A percentile compares a stretch with the other conserved stretches of the same genome.
These are phyloP conservation scores for Nasonia giraulti DNA, from an alignment of 1,140 invertebrate genomes.

Conservation along the genomic window DNA sequence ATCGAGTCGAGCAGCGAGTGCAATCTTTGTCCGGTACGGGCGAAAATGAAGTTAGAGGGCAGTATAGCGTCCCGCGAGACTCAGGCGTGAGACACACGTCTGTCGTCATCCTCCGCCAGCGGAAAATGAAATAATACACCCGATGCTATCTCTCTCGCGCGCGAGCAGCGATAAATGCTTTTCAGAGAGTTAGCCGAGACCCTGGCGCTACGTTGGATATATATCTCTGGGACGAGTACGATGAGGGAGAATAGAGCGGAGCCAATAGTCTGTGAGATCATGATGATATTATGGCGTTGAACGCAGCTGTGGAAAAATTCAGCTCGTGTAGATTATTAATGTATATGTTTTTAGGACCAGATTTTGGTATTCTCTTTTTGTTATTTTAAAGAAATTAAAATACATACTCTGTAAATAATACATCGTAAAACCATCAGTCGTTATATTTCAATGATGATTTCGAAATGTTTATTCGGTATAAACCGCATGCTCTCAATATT, in stretches of 20 bases:
- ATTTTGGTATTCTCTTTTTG: too few species aligned
- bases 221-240: background rate
- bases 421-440: too few species aligned
- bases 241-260: slow-evolving; percentile 5
- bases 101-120: slow-evolving; percentile 56
- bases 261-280: too few species aligned
- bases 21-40: slow-evolving; percentile 28
- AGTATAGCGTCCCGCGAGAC: background rate
- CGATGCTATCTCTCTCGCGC: background rate
- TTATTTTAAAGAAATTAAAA: too few species aligned
- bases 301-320: background rate
- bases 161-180: background rate
- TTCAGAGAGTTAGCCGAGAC: slow-evolving; percentile 32
- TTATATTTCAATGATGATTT: too few species aligned
- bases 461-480: too few species aligned
- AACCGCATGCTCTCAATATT: too few species aligned
- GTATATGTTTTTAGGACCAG: too few species aligned
- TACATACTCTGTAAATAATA: too few species aligned
- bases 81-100: background rate
- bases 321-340: background rate
- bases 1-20: background rate
- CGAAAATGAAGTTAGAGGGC: slow-evolving; percentile 33
- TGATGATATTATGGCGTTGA: too few species aligned
- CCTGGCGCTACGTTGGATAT: background rate
- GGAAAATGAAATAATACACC: slow-evolving; percentile 71